These are phyloP conservation scores for Betta splendens DNA, from an alignment of 2,797 vertebrate species.

Conservation along the genomic window DNA sequence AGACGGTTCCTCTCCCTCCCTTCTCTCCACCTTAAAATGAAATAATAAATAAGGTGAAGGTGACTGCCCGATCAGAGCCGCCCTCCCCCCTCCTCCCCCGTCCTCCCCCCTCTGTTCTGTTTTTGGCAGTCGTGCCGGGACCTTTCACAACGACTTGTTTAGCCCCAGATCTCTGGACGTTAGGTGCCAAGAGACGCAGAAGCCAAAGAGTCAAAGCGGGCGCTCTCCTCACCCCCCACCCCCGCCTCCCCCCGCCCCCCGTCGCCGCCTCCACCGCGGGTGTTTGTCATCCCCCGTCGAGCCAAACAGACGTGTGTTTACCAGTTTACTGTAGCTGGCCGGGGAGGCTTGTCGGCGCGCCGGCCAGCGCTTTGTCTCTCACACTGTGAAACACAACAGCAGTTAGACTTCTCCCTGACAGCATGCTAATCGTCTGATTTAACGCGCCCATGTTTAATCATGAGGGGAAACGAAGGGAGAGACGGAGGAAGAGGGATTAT, in stretches of 20 bases:
- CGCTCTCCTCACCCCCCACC: conserved; percentile 42
- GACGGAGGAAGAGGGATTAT: conserved; percentile 60
- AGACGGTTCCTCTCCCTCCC: neutral
- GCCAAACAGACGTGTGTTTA: conserved; percentile 78
- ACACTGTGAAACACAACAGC: conserved; percentile 81
- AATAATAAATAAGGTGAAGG: conserved; percentile 48
- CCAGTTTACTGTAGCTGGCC: conserved; percentile 74
- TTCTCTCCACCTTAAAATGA: conserved; percentile 11
- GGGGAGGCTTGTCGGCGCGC: conserved; percentile 75
- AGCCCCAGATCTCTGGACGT: conserved; percentile 61
- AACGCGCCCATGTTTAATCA: conserved; percentile 78
- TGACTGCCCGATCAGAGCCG: conserved; percentile 31
- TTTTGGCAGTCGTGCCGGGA: conserved; percentile 55
- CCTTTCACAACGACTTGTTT: conserved; percentile 61
- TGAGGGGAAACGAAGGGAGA: conserved; percentile 62
- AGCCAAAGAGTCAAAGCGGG: conserved; percentile 60
- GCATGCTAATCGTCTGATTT: conserved; percentile 79
- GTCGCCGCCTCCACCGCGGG: conserved; percentile 63
- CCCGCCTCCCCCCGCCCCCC: conserved; percentile 55
- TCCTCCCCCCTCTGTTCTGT: conserved; percentile 40
- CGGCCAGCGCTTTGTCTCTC: conserved; percentile 74
- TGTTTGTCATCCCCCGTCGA: conserved; percentile 76
- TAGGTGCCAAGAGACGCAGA: conserved; percentile 55
- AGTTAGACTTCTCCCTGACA: conserved; percentile 77
- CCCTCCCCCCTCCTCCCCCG: conserved; percentile 34